Evolutionary conservation across 2,888 invertebrate species (phyloP).

Genomic region (Frankliniella intonsa): DNA sequence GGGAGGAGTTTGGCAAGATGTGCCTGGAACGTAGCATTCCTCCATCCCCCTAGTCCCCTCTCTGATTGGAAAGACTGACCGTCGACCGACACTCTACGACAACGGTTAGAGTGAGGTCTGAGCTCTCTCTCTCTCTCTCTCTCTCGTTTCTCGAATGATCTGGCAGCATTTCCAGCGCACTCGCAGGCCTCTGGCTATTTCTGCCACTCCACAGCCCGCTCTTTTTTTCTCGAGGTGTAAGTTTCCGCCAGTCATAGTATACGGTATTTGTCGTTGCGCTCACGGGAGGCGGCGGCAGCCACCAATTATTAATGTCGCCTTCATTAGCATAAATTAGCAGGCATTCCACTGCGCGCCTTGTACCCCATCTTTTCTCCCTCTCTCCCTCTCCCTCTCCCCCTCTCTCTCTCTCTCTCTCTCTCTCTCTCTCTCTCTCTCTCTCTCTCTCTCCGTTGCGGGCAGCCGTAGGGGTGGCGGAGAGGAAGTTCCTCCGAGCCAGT

Average conservation of each 20-base stretch:
- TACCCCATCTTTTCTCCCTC: not conserved
- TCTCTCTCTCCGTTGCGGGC: not conserved
- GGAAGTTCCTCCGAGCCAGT: conserved; percentile 11
- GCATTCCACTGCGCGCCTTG: not conserved
- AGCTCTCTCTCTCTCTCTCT: not conserved
- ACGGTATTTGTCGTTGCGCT: not conserved
- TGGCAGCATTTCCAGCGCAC: no score
- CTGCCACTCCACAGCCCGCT: no score
- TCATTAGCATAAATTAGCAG: conserved; percentile 21
- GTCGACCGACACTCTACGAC: no score
- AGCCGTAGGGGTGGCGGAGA: not conserved
- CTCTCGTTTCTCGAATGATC: not conserved
- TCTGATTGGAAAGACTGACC: no score
- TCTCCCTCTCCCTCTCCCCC: not conserved
- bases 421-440: not conserved
- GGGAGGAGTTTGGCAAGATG: no score
- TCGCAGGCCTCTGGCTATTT: no score
- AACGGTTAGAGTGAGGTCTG: no score
- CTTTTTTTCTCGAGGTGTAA: not conserved
- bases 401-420: not conserved
- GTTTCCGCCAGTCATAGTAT: no score
- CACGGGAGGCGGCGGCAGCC: not conserved
- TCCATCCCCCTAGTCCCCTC: no score
- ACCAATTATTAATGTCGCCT: conserved; percentile 25
- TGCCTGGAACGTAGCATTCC: no score